A percentile compares a stretch with the other conserved stretches of the same genome.
Conservation (phyloP, 2,797 vertebrate genomes). For the Hyperoplus lanceolatus region DNA sequence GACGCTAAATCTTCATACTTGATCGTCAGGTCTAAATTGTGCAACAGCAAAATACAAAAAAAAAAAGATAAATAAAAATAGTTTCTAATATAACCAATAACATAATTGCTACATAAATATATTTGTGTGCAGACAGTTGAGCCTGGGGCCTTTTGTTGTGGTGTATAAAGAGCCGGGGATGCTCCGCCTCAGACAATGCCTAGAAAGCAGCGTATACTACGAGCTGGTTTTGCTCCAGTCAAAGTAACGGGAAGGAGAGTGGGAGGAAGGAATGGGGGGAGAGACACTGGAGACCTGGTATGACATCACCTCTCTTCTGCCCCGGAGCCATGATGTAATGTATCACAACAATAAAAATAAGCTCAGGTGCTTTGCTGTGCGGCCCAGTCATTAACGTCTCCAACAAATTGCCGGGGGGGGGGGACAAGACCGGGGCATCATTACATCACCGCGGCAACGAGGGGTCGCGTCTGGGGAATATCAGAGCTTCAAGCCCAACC, state of each 20-base stretch:
- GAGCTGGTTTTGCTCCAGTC: slow-evolving; percentile 73
- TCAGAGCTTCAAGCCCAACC: slow-evolving; percentile 40
- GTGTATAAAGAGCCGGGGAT: slow-evolving; percentile 26
- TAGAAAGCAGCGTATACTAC: slow-evolving; percentile 53
- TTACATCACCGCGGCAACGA: slow-evolving; percentile 81
- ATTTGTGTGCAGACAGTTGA: slow-evolving; percentile 26
- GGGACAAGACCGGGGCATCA: slow-evolving; percentile 57
- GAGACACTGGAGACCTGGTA: slow-evolving; percentile 68
- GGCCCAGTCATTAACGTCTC: slow-evolving; percentile 72
- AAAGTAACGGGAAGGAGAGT: slow-evolving; percentile 56
- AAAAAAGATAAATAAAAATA: not conserved
- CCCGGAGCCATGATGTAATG: slow-evolving; percentile 86
- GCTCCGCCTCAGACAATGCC: slow-evolving; percentile 62
- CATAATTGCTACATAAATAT: not conserved
- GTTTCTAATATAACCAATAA: not conserved
- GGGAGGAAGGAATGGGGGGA: slow-evolving; percentile 31
- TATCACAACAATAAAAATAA: slow-evolving; percentile 79
- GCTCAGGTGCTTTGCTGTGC: slow-evolving; percentile 81
- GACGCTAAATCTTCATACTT: not conserved
- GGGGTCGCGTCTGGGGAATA: slow-evolving; percentile 72
- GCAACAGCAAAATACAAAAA: not conserved
- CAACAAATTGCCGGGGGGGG: slow-evolving; percentile 53
- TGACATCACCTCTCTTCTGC: slow-evolving; percentile 82
- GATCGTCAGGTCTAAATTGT: not conserved
- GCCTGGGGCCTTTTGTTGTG: slow-evolving; percentile 28